Base-by-base conservation (phyloP, 2,113 vertebrate species). In the Oreocharis arfaki region DNA sequence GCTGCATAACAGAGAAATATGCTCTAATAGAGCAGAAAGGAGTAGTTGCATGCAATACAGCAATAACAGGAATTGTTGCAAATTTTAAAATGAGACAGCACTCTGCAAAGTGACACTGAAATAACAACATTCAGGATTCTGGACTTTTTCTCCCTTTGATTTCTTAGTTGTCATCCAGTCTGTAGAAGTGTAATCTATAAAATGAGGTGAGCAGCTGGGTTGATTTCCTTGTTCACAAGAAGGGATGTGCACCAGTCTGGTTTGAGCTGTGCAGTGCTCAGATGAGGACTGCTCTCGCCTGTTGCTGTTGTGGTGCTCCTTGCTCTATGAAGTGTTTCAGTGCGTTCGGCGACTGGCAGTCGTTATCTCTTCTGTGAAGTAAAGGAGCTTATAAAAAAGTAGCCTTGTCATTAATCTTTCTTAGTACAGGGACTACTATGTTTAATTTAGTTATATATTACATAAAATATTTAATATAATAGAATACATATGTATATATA, bases 61-160 rank as follows among this genome's bases (percentile, higher is more conserved):
- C 41, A 73, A 42, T 68, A 83, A 70, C 11, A 90, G 68, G 56
- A 84, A 92, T 75, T 59, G 26, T 10, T 74, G 64, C 64, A 94
- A 92, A 94, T 94, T 94, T 78, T 87, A 71, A 95, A 95, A 92
- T 84, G 83, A 93, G 56, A 57, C 27, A 75, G 44, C 37, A 23
- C 7, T 52, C 26, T 37, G 14, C 33, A 84, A 68, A 92, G n/a
- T 75, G 67, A 78, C 71, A 81, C 2, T 1, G 2, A 87, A 93
- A 92, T 63, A 92, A 52, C 79, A 93, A 59, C 18, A 60, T 71
- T 69, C 39, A 56, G 27, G 22, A 74, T 81, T 81, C 59, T 41
- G 21, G 17, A 35, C 33, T 53, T 80, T 75, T 67, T 86, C 13
- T 75, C 28, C 21, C 33, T 82, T 87, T 67, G 42, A 47, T 84